Base-by-base conservation (phyloP, 2,113 vertebrate species). In the Callocephalon fimbriatum region DNA sequence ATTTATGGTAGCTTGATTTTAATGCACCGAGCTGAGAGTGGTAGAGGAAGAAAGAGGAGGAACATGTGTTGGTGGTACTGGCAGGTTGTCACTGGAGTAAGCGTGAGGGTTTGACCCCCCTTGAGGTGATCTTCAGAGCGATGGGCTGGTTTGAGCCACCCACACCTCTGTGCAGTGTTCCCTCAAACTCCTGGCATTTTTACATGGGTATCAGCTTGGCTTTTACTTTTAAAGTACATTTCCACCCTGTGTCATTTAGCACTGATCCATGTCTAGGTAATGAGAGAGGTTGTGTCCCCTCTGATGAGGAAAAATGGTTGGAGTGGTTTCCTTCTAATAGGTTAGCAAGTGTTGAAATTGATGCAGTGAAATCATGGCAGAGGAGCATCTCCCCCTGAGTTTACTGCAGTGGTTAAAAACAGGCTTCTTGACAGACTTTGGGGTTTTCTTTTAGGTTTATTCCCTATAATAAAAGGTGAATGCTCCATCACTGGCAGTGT, bases 291-390 rank as follows among this genome's bases (percentile, higher is more conserved):
- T 98, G 97, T 97, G 97, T 96, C 95, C 91, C 85, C 89, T 97
- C 94, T 96, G 96, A 96, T 91, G 97, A 96, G 91, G 96, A 97
- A 96, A 96, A 96, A 88, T 62, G 96, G 96, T 97, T 97, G 50
- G 94, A 95, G 96, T 96, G 94, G 94, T 98, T 97, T 96, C 70
- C 97, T 98, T 96, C 93, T 97, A 96, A 96, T 94, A 96, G 95
- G 90, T 97, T 94, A 95, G 94, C 95, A 92, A 97, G 95, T 91
- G 91, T 97, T 97, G 94, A 94, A 96, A 97, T 96, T 92, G 91
- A 74, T 73, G 89, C 97, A 96, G 94, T 98, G 96, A 97, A 97
- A 96, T 97, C 97, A 98, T 97, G 95, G 96, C 86, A 94, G 93
- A 86, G 95, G 73, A 95, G 85, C 92, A 74, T 88, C 93, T 94